Evolutionary conservation across 2,113 vertebrate genomes (phyloP), one percentile per base, ranked within the genome.

Genomic region (Xyliphius kryptos): DNA sequence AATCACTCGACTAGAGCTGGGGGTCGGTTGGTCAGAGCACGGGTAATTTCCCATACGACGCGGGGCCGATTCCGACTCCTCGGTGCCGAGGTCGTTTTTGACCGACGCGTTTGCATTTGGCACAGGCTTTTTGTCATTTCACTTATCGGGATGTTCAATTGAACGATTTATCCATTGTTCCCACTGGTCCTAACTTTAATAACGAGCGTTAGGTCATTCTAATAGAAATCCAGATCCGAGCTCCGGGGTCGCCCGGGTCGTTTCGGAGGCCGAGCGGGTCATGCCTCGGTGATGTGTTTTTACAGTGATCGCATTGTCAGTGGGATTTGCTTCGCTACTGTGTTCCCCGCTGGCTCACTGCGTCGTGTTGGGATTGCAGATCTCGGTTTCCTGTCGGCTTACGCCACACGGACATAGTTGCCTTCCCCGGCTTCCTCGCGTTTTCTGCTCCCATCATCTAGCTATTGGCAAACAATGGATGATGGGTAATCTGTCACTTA

Each of bases 381-480:
- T 65, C 68, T 70, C 56, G 37, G 37, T 71, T 71, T 71, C 68
- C 72, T 71, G 72, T 74, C n/a, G 56, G 72, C 56, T 74, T 74
- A 71, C n/a, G 16, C 64, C n/a, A 69, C 56, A 32, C 52, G 46
- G n/a, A n/a, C 56, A 51, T 51, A 60, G 68, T 59, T 47, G 49
- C 50, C 43, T 64, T 63, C 19, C 65, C 58, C 59, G 60, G 50
- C 60, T 63, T 69, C 56, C 56, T 22, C 46, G 7, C 51, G 37
- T 38, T 17, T 21, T 58, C 51, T 51, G 22, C 56, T 63, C 22
- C 32, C 26, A 32, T 32, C 26, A 32, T 32, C 26, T 3, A 32
- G 26, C 7, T 1, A 32, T 32, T 32, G 26, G 26, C 26, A 32
- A n/a, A 32, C 26, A 32, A 32, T 32, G 26, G 26, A 32, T 32